Evolutionary conservation across 2,797 vertebrate species (phyloP).

Genomic region (Pempheris klunzingeri): DNA sequence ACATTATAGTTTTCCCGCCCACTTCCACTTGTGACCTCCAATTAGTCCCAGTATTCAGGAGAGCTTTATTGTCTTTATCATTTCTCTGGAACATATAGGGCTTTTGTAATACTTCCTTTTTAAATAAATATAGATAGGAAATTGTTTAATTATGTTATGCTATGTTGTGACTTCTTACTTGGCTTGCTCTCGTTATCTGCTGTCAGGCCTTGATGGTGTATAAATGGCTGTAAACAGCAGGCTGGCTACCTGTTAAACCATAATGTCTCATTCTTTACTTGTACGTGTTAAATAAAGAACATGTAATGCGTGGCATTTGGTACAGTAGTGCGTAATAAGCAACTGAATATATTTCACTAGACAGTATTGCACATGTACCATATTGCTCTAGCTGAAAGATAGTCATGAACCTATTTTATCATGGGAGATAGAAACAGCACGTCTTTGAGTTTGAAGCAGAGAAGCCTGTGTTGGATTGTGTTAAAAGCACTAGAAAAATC

Average conservation of each 20-base stretch:
- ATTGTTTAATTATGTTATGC: too few relatives aligned
- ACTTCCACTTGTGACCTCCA: slow-evolving; percentile 63
- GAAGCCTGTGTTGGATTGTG: slow-evolving; percentile 44
- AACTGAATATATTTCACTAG: background rate
- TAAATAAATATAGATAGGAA: background rate
- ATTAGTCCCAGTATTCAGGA: slow-evolving; percentile 51
- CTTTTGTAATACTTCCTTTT: background rate
- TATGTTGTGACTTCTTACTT: too few relatives aligned
- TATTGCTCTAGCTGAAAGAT: slow-evolving; percentile 30
- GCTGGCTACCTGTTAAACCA: background rate
- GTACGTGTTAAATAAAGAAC: background rate
- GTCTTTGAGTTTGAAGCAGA: slow-evolving; percentile 54
- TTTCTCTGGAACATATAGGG: background rate
- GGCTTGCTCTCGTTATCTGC: too few relatives aligned
- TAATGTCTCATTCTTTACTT: background rate
- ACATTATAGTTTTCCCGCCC: slow-evolving; percentile 53
- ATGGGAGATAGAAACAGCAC: slow-evolving; percentile 41
- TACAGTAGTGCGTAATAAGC: background rate
- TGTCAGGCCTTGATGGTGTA: too few relatives aligned
- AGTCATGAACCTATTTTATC: slow-evolving; percentile 54
- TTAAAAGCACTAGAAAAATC: slow-evolving; percentile 67
- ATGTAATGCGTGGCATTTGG: too few relatives aligned
- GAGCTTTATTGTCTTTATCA: slow-evolving; percentile 22
- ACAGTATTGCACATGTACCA: slow-evolving; percentile 32
- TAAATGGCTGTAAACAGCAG: too few relatives aligned